Conservation (phyloP, 2,797 vertebrate species). For the Rachycentron canadum region DNA sequence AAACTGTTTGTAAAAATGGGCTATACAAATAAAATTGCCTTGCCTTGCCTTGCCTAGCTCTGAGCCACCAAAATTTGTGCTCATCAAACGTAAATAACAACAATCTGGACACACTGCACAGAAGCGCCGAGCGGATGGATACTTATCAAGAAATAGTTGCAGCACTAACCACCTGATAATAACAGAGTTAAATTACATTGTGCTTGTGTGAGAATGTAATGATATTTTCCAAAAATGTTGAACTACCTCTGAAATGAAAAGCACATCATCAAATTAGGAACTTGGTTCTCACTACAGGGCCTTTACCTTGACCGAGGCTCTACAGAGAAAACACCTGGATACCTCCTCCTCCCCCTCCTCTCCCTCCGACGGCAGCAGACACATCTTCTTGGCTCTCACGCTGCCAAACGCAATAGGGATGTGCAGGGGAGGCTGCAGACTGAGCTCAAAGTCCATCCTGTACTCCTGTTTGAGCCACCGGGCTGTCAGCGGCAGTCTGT, state of each 20-base stretch:
- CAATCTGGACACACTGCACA: not conserved
- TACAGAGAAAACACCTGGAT: constrained; percentile 78
- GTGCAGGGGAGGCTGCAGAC: constrained; percentile 88
- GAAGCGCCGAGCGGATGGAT: not conserved
- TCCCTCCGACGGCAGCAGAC: not conserved
- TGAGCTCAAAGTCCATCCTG: constrained; percentile 84
- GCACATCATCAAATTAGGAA: not conserved
- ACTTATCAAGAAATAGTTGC: not conserved
- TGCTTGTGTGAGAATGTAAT: not conserved
- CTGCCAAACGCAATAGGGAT: constrained; percentile 88
- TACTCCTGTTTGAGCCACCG: constrained; percentile 92
- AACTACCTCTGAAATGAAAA: constrained; percentile 5
- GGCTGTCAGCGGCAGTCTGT: constrained; percentile 88
- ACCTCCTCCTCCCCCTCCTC: constrained; percentile 21
- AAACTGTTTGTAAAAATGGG: too few relatives aligned
- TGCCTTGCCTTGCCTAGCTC: too few relatives aligned
- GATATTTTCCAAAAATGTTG: not conserved
- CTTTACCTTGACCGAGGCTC: constrained; percentile 73
- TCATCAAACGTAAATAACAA: not conserved
- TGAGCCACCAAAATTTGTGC: not conserved
- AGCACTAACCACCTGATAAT: not conserved
- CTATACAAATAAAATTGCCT: too few relatives aligned
- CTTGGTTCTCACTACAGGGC: not conserved
- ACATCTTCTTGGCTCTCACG: constrained; percentile 78
- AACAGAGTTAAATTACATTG: not conserved